Conservation (phyloP, 2,797 vertebrate genomes). For the Pantherophis alleghaniensis region DNA sequence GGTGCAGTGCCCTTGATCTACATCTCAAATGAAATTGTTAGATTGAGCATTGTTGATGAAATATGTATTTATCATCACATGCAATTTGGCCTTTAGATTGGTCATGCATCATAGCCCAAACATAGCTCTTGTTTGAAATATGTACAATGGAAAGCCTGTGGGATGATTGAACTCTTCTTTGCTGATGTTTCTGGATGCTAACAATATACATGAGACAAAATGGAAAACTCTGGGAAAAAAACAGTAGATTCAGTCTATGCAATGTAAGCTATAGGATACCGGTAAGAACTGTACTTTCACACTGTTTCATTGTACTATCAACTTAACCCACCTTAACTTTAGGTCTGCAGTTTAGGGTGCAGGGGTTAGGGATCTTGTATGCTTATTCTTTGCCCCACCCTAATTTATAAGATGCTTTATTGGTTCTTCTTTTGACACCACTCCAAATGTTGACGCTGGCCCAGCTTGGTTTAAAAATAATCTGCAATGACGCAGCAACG, state of each 20-base stretch:
- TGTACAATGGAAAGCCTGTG: not conserved
- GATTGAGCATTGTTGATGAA: not conserved
- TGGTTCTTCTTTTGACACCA: not conserved
- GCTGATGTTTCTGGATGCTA: not conserved
- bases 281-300: no score
- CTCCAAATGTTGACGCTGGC: not conserved
- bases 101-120: not conserved
- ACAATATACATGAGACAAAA: not conserved
- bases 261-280: not conserved
- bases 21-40: not conserved
- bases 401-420: not conserved
- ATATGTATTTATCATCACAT: not conserved
- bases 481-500: not conserved
- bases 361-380: not conserved
- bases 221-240: not conserved
- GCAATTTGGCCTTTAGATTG: not conserved
- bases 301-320: not conserved
- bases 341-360: not conserved
- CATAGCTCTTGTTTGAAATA: not conserved
- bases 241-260: not conserved
- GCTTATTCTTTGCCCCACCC: not conserved
- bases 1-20: not conserved
- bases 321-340: not conserved
- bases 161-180: not conserved
- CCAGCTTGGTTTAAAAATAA: not conserved